Base-by-base conservation (phyloP, 2,797 vertebrate genomes). In the Apogon hyalosoma region DNA sequence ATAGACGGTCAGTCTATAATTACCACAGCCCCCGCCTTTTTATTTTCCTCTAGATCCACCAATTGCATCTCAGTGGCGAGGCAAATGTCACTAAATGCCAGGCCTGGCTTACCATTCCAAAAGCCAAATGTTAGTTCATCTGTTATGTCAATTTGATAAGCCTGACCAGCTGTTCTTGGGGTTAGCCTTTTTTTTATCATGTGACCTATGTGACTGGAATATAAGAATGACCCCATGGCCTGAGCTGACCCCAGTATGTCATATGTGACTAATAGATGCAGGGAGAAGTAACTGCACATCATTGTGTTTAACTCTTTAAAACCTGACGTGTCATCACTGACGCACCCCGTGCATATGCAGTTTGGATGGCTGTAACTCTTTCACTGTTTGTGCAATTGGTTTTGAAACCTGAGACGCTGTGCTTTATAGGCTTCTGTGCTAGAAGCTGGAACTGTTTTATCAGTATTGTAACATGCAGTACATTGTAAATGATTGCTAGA, bases 81-180 rank as follows among this genome's bases (percentile, higher is more conserved):
- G 79, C 78, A 93, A 94, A 94, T 93, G 93, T 91, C 92, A 92
- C 79, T 82, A 90, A 93, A 93, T 94, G 92, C 90, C 91, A 92
- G 77, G 58, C 51, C 67, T 73, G 73, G 81, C 88, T 71, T 80
- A 76, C 68, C 47, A 53, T 78, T 87, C 80, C 55, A 88, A 79
- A 86, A 88, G 88, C 71, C 79, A 92, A 93, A 92, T 92, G 91
- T 90, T 92, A 92, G 80, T 90, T 88, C 78, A 87, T 87, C 80
- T 84, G 76, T 73, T 82, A 80, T 87, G 85, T 86, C 73, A 67
- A 68, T 75, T 86, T 89, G 68, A 74, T 74, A 80, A 59, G 81
- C 66, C 59, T 62, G 58, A 52, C 84, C 87, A 85, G 81, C 73
- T 85, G 83, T 75, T 81, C 68, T 65, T 55, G 6, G 21, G 55